These are phyloP conservation scores for Diglossa cyanea DNA, from an alignment of 2,797 vertebrate species.

Conservation along the genomic window DNA sequence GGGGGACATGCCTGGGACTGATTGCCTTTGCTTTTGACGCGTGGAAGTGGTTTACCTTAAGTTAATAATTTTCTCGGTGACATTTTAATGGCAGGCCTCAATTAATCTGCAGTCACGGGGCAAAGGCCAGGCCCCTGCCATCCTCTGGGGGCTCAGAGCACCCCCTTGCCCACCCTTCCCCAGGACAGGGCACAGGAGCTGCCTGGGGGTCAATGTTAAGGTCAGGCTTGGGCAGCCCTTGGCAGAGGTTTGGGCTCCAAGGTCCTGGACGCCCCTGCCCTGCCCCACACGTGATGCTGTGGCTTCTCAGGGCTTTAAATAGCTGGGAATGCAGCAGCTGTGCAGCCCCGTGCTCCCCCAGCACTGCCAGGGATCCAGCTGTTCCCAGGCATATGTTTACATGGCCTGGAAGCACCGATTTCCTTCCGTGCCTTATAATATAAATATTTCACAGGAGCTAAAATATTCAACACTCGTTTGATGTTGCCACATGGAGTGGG, in stretches of 20 bases:
- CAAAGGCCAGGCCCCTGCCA: background rate
- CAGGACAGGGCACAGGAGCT: background rate
- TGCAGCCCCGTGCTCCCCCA: background rate
- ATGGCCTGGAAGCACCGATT: background rate
- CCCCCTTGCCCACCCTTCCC: background rate
- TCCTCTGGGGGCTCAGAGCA: background rate
- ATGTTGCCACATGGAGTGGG: constrained; percentile 7
- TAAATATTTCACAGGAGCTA: constrained; percentile 28
- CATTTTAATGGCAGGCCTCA: constrained; percentile 65
- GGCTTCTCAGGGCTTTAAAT: accelerated
- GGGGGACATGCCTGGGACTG: constrained; percentile 65
- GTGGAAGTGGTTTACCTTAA: constrained; percentile 63
- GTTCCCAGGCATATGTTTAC: constrained; percentile 12
- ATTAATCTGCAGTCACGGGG: constrained; percentile 5
- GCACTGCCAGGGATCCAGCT: constrained; percentile 23
- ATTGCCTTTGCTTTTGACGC: constrained; percentile 60
- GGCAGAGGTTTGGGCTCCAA: background rate
- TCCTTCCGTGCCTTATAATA: background rate
- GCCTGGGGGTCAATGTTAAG: accelerated
- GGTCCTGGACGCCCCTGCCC: background rate
- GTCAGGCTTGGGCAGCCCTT: background rate
- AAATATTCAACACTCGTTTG: background rate
- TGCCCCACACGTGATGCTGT: accelerated
- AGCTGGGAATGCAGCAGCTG: background rate
- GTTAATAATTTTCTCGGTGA: constrained; percentile 62